Base-by-base conservation (phyloP, 2,888 invertebrate species). In the Drosophila monieri region DNA sequence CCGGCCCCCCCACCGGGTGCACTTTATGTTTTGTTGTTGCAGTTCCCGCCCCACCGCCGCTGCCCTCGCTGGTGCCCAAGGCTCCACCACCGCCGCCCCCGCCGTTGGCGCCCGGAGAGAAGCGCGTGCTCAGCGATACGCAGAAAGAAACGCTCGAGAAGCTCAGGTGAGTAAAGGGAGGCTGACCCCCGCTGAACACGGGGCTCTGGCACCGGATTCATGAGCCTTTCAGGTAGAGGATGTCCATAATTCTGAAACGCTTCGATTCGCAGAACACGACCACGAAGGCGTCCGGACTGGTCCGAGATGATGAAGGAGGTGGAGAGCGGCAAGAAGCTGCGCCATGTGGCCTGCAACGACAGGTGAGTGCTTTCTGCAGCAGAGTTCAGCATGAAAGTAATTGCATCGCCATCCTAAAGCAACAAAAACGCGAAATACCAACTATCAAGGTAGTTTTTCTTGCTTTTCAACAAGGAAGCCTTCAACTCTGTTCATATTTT, bases 281-380 rank as follows among this genome's bases (percentile, higher is more conserved):
- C 97, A 0, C 93, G 97, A 76, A 94, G 93, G 88, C 94, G 97
- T 76, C 97, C 97, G 0, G 97, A 97, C 90, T 97, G 97, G 97
- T 95, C 94, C 14, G 94, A 95, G 81, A 95, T 97, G 95, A 96
- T 97, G 95, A 97, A 97, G 90, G 97, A 97, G 91, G 96, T 97
- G n/a, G 97, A 97, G 89, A 92, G 94, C 74, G 96, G 96, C 51
- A 95, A 91, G 85, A 95, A 95, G 89, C 92, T 97, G 74, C 95
- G 94, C 87, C 95, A 97, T 88, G 96, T 97, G 49, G 94, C 95
- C 81, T 96, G 96, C 91, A 97, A 97, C 91, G 97, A 97, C 90
- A 94, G 96, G 92, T 95, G 80, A 80, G 78, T 52, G 25, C 52
- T 37, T 30, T 25, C 18, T 8, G 23, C 59, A 32, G 15, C 48